phyloP scores from a whole-genome alignment of 2,113 vertebrate genomes.

The Actinemys pallida region DNA sequence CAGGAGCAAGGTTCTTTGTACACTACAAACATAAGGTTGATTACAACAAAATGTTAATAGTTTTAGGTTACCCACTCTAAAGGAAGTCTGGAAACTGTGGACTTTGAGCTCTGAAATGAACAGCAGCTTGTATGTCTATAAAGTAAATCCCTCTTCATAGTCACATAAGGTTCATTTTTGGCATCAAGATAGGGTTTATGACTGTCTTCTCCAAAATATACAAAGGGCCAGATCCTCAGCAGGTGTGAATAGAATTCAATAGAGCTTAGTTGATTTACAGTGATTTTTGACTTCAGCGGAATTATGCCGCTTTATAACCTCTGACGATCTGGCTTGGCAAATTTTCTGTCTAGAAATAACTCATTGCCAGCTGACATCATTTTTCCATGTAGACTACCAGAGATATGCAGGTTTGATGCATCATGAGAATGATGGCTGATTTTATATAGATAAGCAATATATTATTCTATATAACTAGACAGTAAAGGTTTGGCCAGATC shows the following conservation, averaged over 20 bases:
- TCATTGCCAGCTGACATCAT: not conserved
- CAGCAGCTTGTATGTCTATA: not conserved
- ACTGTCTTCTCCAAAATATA: not conserved
- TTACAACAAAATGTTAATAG: not conserved
- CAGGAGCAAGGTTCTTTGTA: not conserved
- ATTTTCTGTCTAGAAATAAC: not conserved
- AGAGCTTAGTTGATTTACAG: not conserved
- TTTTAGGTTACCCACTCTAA: not conserved
- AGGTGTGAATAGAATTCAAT: not conserved
- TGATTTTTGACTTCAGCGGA: not conserved
- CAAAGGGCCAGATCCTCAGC: not conserved
- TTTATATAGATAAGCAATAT: not conserved
- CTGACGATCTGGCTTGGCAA: not conserved
- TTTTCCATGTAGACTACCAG: not conserved
- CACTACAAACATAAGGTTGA: not conserved
- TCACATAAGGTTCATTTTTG: not conserved
- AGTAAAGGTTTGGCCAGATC: not conserved
- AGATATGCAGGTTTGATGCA: not conserved
- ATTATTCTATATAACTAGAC: not conserved
- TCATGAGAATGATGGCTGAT: not conserved
- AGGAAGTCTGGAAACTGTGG: not conserved
- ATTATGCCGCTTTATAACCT: not conserved
- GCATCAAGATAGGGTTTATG: too few species aligned
- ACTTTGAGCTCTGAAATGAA: not conserved
- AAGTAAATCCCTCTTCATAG: not conserved